phyloP scores from a whole-genome alignment of 2,888 invertebrate genomes.

The Yponomeuta sedellus region DNA sequence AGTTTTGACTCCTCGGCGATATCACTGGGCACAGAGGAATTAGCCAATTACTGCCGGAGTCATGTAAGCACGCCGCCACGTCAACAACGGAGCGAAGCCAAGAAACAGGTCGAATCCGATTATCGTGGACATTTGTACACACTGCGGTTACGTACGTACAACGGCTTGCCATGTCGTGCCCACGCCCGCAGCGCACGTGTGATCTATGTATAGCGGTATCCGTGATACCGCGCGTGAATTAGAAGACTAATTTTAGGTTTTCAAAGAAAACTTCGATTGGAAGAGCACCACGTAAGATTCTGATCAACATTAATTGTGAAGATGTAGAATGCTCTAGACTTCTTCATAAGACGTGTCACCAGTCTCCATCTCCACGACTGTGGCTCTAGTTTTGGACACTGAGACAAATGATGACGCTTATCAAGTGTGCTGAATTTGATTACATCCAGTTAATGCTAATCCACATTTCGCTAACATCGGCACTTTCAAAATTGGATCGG shows the following conservation, averaged over 20 bases:
- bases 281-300: background rate
- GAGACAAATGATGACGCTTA: no score
- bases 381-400: no score
- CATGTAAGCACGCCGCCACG: background rate
- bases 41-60: background rate
- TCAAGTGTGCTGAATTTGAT: no score
- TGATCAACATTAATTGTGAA: background rate
- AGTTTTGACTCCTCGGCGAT: background rate
- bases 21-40: background rate
- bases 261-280: background rate
- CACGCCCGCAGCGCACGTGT: constrained; percentile 2
- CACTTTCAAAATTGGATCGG: no score
- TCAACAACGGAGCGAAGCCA: constrained; percentile 4
- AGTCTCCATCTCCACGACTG: no score
- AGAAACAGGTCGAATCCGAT: constrained; percentile 12
- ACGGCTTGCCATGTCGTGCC: constrained; percentile 1
- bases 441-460: no score
- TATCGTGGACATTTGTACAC: background rate
- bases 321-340: no score
- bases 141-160: background rate
- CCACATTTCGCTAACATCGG: no score
- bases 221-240: constrained; percentile 22
- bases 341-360: no score
- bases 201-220: constrained; percentile 8
- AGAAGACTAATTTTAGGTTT: constrained; percentile 12